Evolutionary conservation across 2,888 invertebrate genomes (phyloP), one percentile per base, ranked within the genome.

Genomic region (Drosophila picticornis): DNA sequence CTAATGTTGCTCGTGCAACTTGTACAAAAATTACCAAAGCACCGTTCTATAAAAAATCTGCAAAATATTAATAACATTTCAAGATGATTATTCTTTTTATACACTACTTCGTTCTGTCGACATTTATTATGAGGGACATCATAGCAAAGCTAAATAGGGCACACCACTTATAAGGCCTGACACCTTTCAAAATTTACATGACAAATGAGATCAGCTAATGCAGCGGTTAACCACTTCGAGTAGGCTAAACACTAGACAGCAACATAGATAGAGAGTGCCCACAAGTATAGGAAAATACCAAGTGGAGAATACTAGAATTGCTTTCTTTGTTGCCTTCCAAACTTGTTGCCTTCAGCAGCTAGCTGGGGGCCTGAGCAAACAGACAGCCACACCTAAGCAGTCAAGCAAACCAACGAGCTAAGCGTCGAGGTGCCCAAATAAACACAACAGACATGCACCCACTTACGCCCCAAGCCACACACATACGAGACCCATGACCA

Each of bases 341-440:
- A 82, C 84, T 87, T 87, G 84, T 84, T 84, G 84, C 84, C 83
- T 56, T 48, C 36, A 43, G 51, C 72, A 59, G 67, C 66, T 56
- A 7, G n/a, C 38, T 29, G 64, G 72, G 59, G 60, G 52, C 46
- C 50, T 69, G 53, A 60, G 63, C 76, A 80, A 80, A 76, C 72
- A 69, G 51, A 56, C 50, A 72, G 81, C 71, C 81, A 67, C 81
- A 72, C 78, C 78, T 66, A 71, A 72, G 53, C 58, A 81, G 81
- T 75, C 66, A 53, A 62, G 75, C 75, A 63, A 71, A 36, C 70
- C 56, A 71, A 65, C 59, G 62, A 71, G 65, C 70, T 61, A 74
- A 77, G 77, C 64, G 67, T 65, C 57, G 72, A 77, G 64, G 80
- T 73, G 80, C 81, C 80, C 75, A 81, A 77, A 81, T 69, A 81